These are phyloP conservation scores for Drosophila cognata DNA, from an alignment of 2,888 invertebrate species.

Conservation along the genomic window DNA sequence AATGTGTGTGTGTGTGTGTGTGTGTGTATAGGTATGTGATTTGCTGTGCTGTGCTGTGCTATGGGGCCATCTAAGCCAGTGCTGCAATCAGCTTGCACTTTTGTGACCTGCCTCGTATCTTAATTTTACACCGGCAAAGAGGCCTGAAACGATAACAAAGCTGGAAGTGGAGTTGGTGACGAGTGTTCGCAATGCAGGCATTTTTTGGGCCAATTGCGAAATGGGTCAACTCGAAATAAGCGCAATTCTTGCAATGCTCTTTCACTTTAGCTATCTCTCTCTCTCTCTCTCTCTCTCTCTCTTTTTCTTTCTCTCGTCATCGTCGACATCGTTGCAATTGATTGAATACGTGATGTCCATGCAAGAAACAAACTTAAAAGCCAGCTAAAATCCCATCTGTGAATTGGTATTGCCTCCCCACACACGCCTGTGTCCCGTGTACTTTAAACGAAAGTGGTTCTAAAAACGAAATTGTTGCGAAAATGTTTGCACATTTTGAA, in stretches of 20 bases:
- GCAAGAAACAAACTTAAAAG: slow-evolving; percentile 79
- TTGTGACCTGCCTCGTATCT: slow-evolving; percentile 69
- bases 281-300: slow-evolving; percentile 10
- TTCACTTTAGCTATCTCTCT: slow-evolving; percentile 16
- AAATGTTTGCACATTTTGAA: slow-evolving; percentile 81
- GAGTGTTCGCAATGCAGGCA: slow-evolving; percentile 57
- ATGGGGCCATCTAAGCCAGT: slow-evolving; percentile 68
- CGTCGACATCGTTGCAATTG: slow-evolving; percentile 76
- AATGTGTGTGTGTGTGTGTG: slow-evolving; percentile 1
- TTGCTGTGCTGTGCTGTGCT: slow-evolving; percentile 9
- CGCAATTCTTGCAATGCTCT: slow-evolving; percentile 48
- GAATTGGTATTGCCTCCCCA: not conserved
- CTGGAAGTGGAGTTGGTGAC: slow-evolving; percentile 48
- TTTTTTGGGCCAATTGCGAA: slow-evolving; percentile 69
- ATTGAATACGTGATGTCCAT: slow-evolving; percentile 81
- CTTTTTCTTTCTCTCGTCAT: slow-evolving; percentile 22
- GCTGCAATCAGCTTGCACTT: slow-evolving; percentile 77
- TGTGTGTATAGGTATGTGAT: slow-evolving; percentile 17
- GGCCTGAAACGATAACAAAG: slow-evolving; percentile 38
- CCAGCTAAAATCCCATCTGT: slow-evolving; percentile 37
- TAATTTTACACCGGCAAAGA: slow-evolving; percentile 57
- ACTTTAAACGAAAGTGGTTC: slow-evolving; percentile 77
- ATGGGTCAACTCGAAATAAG: slow-evolving; percentile 80
- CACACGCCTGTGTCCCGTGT: slow-evolving; percentile 31
- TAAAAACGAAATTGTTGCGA: slow-evolving; percentile 78